Base-by-base conservation (phyloP, 2,113 vertebrate species). In the Oriolus oriolus region DNA sequence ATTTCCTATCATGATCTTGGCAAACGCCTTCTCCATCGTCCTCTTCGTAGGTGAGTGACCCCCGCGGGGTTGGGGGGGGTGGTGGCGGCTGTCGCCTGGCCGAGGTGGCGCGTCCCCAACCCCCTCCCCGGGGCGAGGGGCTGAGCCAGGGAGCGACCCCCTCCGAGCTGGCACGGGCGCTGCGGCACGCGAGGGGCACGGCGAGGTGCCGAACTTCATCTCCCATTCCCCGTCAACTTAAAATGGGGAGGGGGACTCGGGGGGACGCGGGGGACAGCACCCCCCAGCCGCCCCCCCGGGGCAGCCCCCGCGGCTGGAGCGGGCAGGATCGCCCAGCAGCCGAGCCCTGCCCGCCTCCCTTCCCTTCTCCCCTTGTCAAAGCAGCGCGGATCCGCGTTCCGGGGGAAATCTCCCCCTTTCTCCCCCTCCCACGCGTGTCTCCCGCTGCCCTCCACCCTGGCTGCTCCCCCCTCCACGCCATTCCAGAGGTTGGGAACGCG, bases 351-450 rank as follows among this genome's bases (percentile, higher is more conserved):
- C 28, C 9, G 12, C 2, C 71, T 30, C 26, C 33, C 15, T 12
- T 17, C 31, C 28, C n/a, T 13, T 21, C 49, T 52, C 26, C 57
- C 31, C 79, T 8, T 2, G 31, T 3, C 35, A 6, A 65, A 5
- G 23, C 70, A 1, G 7, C 35, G 0, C 2, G 71, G 66, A 11
- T 83, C 35, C 2, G 71, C 61, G 0, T 79, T 83, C 53, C 3
- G 54, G 77, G 44, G 23, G 33, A 13, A 27, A 5, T 17, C 7
- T 28, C 6, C 7, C 10, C 52, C 53, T 14, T 10, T 23, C 2
- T 10, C 8, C 18, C 50, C 3, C 24, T 24, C 21, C 31, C 44
- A 3, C 16, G 33, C 19, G 10, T 16, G 23, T 33, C 49, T 47
- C 71, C 39, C 42, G 14, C 54, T 18, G 24, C 68, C 53, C 61